Conservation (phyloP, 2,797 vertebrate genomes). For the Ammospiza maritima region DNA sequence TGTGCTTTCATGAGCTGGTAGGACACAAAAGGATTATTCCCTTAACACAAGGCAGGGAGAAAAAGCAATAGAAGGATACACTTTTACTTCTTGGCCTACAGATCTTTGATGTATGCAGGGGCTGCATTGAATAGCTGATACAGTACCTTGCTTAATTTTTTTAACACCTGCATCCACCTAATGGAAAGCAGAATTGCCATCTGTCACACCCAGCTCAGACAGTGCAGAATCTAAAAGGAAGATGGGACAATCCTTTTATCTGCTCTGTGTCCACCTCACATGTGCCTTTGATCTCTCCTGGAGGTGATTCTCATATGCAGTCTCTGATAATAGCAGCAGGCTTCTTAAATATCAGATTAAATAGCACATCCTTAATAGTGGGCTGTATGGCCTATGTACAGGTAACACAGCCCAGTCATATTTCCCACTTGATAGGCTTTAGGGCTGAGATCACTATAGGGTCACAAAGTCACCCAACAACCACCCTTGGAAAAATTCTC, state of each 20-base stretch:
- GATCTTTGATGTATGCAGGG: neutral
- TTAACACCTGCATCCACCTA: neutral
- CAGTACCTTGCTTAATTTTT: neutral
- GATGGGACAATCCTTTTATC: neutral
- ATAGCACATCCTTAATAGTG: neutral
- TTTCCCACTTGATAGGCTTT: neutral
- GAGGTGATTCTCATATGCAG: neutral
- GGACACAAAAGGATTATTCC: neutral
- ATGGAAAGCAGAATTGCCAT: neutral
- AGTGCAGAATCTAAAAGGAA: neutral
- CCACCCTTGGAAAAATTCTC: neutral
- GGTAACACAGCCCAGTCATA: neutral
- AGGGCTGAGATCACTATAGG: neutral
- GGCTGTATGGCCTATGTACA: neutral
- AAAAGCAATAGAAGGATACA: neutral
- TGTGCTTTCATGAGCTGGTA: neutral
- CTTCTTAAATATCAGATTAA: neutral
- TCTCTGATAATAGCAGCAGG: neutral
- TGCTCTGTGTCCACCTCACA: neutral
- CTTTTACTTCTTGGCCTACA: neutral
- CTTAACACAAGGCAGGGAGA: neutral
- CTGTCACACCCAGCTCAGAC: neutral
- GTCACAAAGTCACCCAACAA: neutral
- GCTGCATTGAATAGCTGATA: neutral
- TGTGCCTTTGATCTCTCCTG: neutral